A percentile compares a stretch with the other conserved stretches of the same genome.
phyloP scores from a whole-genome alignment of 2,113 vertebrate genomes.

The Phalacrocorax carbo region DNA sequence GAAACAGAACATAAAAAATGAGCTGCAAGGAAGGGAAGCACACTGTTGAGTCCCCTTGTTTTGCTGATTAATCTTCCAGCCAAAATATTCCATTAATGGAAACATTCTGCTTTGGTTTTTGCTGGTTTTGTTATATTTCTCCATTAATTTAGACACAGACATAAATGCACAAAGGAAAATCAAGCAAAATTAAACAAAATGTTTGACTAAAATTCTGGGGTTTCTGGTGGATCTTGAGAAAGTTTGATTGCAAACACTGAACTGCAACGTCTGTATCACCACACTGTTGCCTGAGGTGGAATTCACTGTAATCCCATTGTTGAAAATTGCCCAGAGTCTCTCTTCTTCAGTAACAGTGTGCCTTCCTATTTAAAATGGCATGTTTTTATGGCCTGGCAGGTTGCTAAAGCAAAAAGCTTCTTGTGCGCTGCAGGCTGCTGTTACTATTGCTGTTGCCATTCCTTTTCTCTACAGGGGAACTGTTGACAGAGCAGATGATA shows the following conservation, averaged over 20 bases:
- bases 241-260: background rate
- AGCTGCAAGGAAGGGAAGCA: background rate
- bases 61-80: background rate
- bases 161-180: background rate
- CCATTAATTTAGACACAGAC: background rate
- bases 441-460: background rate
- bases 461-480: background rate
- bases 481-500: constrained; percentile 39
- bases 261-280: background rate
- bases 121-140: background rate
- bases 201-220: background rate
- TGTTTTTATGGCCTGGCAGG: background rate
- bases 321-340: background rate
- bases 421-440: background rate
- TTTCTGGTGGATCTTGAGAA: background rate
- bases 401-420: background rate
- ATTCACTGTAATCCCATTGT: background rate
- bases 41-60: background rate
- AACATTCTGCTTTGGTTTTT: background rate
- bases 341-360: background rate
- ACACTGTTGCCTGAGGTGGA: background rate
- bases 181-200: background rate
- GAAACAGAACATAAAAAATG: background rate
- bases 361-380: background rate
- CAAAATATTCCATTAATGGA: background rate